Percentiles rank a stretch among this genome's conserved stretches.
These are phyloP conservation scores for Pomatorhinus ruficollis DNA, from an alignment of 2,113 vertebrate genomes.

Conservation along the genomic window DNA sequence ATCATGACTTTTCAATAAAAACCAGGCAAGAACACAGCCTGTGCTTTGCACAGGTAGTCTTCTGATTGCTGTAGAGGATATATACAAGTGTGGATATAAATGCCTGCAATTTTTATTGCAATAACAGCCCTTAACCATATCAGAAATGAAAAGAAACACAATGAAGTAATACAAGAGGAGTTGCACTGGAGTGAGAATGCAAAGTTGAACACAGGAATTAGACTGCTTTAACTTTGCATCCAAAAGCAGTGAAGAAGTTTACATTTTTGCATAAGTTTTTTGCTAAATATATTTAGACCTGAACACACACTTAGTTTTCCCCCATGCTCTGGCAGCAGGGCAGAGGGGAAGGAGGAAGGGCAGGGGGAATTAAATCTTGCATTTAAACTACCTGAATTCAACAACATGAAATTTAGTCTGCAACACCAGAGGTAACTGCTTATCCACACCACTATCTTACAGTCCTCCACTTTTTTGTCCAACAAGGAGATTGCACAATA, in stretches of 20 bases:
- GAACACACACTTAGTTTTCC: background rate
- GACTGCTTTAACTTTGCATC: background rate
- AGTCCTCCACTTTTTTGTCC: background rate
- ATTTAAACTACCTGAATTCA: background rate
- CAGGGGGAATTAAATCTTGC: background rate
- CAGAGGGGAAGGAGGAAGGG: background rate
- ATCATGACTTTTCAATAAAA: background rate
- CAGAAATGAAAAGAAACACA: background rate
- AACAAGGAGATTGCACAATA: background rate
- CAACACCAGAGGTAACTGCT: background rate
- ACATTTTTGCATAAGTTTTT: background rate
- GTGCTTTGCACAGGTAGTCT: background rate
- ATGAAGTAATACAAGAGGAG: background rate
- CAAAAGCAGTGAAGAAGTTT: background rate
- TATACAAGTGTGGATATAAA: background rate
- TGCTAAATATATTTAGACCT: background rate
- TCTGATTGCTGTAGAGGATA: background rate
- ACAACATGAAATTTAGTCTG: background rate
- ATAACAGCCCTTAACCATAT: background rate
- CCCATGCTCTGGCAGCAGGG: background rate
- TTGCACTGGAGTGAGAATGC: background rate
- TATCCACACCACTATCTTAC: background rate
- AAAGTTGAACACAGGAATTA: background rate
- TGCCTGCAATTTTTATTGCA: background rate
- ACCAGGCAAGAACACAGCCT: background rate